Conservation (phyloP, 1,140 invertebrate genomes). For the Zaprionus vittiger region DNA sequence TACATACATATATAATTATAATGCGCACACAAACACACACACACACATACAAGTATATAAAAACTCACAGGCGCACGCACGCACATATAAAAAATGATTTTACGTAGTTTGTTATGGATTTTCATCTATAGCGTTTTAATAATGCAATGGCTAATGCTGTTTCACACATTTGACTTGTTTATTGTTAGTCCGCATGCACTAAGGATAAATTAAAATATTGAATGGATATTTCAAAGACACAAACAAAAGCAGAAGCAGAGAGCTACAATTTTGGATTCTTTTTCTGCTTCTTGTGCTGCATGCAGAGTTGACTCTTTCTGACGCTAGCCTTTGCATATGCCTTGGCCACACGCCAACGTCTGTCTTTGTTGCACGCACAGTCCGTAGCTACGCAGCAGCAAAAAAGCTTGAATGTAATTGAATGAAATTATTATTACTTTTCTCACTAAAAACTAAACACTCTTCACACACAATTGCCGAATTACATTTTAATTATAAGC, state of each 20-base stretch:
- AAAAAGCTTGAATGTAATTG: conserved; percentile 41
- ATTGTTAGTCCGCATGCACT: conserved; percentile 29
- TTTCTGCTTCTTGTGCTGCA: conserved; percentile 50
- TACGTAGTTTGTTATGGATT: conserved; percentile 43
- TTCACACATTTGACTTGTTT: conserved; percentile 25
- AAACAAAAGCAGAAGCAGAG: conserved; percentile 58
- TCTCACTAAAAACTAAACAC: conserved; percentile 36
- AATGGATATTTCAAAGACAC: conserved; percentile 54
- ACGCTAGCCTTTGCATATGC: conserved; percentile 43
- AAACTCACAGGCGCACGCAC: conserved; percentile 42
- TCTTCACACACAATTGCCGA: conserved; percentile 2
- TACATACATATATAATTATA: conserved; percentile 45
- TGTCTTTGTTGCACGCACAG: conserved; percentile 50
- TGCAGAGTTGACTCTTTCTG: conserved; percentile 44
- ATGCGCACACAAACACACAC: conserved; percentile 43
- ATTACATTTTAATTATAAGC: conserved; percentile 35
- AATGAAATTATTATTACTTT: conserved; percentile 46
- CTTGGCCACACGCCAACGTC: conserved; percentile 39
- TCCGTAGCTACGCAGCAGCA: conserved; percentile 46
- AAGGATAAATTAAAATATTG: conserved; percentile 44
- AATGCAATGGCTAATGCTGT: conserved; percentile 2
- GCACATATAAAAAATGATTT: conserved; percentile 35
- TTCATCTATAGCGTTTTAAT: conserved; percentile 27
- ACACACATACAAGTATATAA: neutral
- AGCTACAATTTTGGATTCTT: conserved; percentile 53